These are phyloP conservation scores for Pelodiscus sinensis DNA, from an alignment of 2,113 vertebrate genomes.

Conservation along the genomic window DNA sequence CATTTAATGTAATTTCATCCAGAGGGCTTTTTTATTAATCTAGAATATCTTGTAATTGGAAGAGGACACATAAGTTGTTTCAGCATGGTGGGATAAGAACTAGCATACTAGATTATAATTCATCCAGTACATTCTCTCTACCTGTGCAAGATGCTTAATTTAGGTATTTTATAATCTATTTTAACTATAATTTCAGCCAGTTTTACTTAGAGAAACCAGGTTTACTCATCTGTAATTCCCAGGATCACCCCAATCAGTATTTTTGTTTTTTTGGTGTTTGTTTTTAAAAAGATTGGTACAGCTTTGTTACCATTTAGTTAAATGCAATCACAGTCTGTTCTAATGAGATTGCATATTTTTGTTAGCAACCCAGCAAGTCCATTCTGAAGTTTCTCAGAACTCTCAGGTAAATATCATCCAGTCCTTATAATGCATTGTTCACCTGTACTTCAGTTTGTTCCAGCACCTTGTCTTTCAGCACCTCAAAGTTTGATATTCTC, in stretches of 20 bases:
- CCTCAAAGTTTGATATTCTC: neutral
- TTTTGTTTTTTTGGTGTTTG: neutral
- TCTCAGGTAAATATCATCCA: neutral
- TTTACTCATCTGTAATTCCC: neutral
- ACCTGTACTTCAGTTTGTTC: neutral
- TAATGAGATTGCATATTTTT: neutral
- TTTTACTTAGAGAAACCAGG: neutral
- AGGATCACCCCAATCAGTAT: neutral
- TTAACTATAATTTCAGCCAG: neutral
- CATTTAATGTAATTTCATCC: constrained; percentile 63
- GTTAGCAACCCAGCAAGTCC: neutral
- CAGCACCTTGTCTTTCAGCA: neutral
- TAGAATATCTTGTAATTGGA: neutral
- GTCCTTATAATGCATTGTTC: neutral
- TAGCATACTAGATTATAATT: constrained; percentile 21
- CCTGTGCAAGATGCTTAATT: neutral
- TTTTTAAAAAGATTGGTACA: neutral
- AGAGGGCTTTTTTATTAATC: neutral
- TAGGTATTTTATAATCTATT: constrained; percentile 2
- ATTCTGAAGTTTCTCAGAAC: neutral
- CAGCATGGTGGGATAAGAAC: neutral
- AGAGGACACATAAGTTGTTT: neutral
- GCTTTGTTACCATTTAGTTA: fast-evolving
- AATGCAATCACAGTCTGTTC: neutral
- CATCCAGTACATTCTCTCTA: constrained; percentile 32